These are phyloP conservation scores for Acrobasis suavella DNA, from an alignment of 2,888 invertebrate species.

Conservation along the genomic window DNA sequence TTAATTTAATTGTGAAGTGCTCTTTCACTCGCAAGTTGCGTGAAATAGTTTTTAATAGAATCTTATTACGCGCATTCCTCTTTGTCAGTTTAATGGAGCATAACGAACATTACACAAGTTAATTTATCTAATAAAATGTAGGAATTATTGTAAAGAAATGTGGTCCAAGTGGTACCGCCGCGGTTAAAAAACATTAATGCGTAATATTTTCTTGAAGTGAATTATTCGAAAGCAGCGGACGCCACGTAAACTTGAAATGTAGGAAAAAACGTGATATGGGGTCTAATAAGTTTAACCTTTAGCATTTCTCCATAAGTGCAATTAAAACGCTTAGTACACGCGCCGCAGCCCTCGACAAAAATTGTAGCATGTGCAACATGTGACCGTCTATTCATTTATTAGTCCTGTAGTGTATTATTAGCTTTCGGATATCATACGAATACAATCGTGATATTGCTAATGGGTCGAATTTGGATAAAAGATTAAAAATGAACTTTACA, in stretches of 20 bases:
- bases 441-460: no score
- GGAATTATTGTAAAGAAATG: not conserved
- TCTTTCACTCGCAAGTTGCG: not conserved
- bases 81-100: not conserved
- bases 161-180: constrained; percentile 1
- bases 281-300: constrained; percentile 71
- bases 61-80: constrained; percentile 5
- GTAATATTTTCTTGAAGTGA: constrained; percentile 35
- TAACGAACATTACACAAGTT: not conserved
- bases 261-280: constrained; percentile 48
- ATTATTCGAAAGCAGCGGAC: constrained; percentile 48
- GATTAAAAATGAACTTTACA: no score
- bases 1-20: not conserved
- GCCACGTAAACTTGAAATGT: constrained; percentile 44
- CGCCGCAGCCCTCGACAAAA: constrained; percentile 39
- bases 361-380: constrained; percentile 21
- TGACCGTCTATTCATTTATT: constrained; percentile 10
- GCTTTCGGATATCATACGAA: no score
- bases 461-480: no score
- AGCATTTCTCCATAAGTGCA: constrained; percentile 60
- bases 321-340: constrained; percentile 57
- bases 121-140: constrained; percentile 17
- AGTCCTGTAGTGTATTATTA: not conserved
- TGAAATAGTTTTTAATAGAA: not conserved
- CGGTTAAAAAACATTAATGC: constrained; percentile 35